Evolutionary conservation across 2,888 invertebrate species (phyloP).

Genomic region (Uropetala carovei): DNA sequence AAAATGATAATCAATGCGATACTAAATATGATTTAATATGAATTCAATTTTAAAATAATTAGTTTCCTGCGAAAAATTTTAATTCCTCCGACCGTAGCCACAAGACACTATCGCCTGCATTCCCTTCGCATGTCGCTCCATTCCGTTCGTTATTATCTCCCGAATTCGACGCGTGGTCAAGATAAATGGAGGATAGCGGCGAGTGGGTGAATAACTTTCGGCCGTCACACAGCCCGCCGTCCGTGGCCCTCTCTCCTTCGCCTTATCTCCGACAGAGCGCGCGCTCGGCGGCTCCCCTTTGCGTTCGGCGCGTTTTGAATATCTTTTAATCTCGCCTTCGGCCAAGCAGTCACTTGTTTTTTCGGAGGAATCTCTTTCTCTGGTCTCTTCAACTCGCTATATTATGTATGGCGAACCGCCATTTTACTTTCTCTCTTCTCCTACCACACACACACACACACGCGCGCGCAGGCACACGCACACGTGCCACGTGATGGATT

Average conservation of each 20-base stretch:
- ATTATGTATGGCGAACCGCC: slow-evolving; percentile 12
- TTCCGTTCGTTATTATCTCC: neutral
- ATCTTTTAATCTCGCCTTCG: slow-evolving; percentile 26
- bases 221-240: neutral
- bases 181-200: slow-evolving; percentile 25
- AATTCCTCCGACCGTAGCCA: neutral
- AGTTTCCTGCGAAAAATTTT: neutral
- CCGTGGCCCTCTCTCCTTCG: neutral
- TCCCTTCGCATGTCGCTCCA: neutral
- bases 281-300: slow-evolving; percentile 19
- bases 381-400: neutral
- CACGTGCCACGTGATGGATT: slow-evolving; percentile 20
- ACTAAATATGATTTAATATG: no score
- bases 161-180: slow-evolving; percentile 32
- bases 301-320: slow-evolving; percentile 49
- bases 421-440: neutral
- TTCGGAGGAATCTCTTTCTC: slow-evolving; percentile 9
- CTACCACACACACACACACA: neutral
- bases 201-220: neutral
- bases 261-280: slow-evolving; percentile 35
- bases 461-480: neutral
- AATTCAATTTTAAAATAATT: no score
- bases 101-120: neutral
- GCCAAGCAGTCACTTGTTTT: neutral
- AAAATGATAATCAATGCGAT: no score